phyloP scores from a whole-genome alignment of 2,888 invertebrate genomes.

The Drosophila hamatofila region DNA sequence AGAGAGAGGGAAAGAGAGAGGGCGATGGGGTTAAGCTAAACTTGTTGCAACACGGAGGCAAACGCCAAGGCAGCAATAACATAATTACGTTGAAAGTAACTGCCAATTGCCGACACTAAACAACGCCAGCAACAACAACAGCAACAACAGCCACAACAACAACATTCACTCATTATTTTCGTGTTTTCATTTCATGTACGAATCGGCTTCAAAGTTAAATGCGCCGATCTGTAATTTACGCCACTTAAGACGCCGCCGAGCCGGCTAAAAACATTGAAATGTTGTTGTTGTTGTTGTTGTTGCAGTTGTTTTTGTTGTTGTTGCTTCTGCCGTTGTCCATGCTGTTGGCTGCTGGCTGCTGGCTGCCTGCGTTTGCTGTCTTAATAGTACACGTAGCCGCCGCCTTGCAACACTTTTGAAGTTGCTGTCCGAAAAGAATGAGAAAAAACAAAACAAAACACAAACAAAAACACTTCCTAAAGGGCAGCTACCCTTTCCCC shows the following conservation, averaged over 20 bases:
- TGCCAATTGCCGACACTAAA: constrained; percentile 75
- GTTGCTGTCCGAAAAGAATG: constrained; percentile 10
- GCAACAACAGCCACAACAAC: constrained; percentile 71
- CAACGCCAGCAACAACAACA: constrained; percentile 62
- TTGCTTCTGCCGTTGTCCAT: constrained; percentile 37
- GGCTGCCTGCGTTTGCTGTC: constrained; percentile 60
- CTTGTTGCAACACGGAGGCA: constrained; percentile 55
- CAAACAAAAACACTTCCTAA: not conserved
- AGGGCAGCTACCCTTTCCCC: constrained; percentile 11
- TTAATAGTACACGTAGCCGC: constrained; percentile 64
- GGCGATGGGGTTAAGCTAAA: constrained; percentile 22
- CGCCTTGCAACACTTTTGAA: constrained; percentile 65
- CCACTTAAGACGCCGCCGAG: constrained; percentile 84
- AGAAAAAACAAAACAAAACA: not conserved
- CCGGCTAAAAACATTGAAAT: constrained; percentile 68
- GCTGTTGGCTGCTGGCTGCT: constrained; percentile 47
- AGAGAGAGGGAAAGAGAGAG: not conserved
- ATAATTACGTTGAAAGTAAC: constrained; percentile 74
- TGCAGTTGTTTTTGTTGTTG: constrained; percentile 34
- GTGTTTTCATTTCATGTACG: constrained; percentile 85
- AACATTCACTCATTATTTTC: constrained; percentile 84
- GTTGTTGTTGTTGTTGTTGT: constrained; percentile 46
- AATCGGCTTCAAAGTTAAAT: constrained; percentile 85
- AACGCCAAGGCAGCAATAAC: constrained; percentile 66
- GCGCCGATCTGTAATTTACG: constrained; percentile 85